Base-by-base conservation (phyloP, 2,797 vertebrate species). In the Labeo calbasu region DNA sequence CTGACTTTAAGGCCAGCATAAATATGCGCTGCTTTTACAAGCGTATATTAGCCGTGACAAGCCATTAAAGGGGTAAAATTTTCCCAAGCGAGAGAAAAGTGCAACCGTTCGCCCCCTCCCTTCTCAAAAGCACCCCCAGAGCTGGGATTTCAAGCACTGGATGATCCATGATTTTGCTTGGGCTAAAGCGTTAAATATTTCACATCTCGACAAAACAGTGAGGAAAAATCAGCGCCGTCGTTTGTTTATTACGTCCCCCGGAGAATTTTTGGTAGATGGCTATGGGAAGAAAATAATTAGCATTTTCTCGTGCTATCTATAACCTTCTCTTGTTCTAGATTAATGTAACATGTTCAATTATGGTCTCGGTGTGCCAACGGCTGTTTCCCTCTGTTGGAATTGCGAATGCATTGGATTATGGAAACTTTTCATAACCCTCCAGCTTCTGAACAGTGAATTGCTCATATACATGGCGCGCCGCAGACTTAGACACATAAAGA, bases 291-390 rank as follows among this genome's bases (percentile, higher is more conserved):
- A 92, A 89, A 90, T 92, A 92, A 94, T 93, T 94, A 89, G 89
- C 84, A 91, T 93, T 92, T 91, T 90, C 89, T 59, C 46, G 15
- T 36, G 86, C 91, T 91, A 89, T 87, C 90, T 76, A 87, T 92
- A 93, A 94, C 93, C 91, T 93, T 94, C 68, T 93, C 91, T 92
- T 91, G 92, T 92, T 92, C 46, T 87, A 88, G 88, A 91, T 92
- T 87, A 91, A 87, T 91, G 92, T 89, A 91, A 92, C 91, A 90
- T 84, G 88, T 89, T 88, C 90, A 93, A 92, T 92, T 92, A 93
- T 87, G 89, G 71, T 13, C 55, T 79, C n/a, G 13, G 17, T 5
- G 28, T 71, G 91, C 92, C 92, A 88, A 84, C 83, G 92, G 92
- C 90, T 92, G 87, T 89, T 85, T 69, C 53, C 70, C 66, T 87